phyloP scores from a whole-genome alignment of 2,113 vertebrate species.

The Nanorana parkeri region DNA sequence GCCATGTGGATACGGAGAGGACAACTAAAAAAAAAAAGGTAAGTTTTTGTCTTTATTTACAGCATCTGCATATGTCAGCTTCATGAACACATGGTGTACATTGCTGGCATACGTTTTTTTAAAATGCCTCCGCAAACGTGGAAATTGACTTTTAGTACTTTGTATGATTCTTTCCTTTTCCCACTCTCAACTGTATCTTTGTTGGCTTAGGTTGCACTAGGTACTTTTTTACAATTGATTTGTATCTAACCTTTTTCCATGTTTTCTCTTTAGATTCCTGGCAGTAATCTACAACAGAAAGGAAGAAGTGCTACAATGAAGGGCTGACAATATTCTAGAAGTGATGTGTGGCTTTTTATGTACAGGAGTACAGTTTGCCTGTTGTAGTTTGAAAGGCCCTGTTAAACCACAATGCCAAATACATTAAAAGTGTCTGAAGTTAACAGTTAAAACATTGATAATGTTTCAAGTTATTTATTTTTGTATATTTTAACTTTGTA shows the following conservation, averaged over 20 bases:
- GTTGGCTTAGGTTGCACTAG: no score
- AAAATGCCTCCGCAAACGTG: no score
- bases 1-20: no score
- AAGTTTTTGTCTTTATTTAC: no score
- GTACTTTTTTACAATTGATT: not conserved
- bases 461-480: not conserved
- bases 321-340: not conserved
- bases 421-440: not conserved
- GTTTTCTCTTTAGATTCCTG: conserved; percentile 7
- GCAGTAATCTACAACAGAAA: conserved; percentile 4
- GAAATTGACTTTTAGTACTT: not conserved
- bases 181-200: no score
- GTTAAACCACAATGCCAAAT: not conserved
- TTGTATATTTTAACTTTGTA: conserved; percentile 19
- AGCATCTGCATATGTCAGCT: no score
- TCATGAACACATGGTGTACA: no score
- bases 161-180: no score
- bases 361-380: not conserved
- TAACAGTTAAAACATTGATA: not conserved
- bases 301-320: not conserved
- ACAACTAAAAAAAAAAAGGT: no score
- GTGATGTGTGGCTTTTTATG: not conserved
- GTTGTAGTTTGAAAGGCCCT: not conserved
- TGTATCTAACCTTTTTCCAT: not conserved
- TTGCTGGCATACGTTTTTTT: no score